Base-by-base conservation (phyloP, 2,888 invertebrate genomes). In the Apotomis turbidana region DNA sequence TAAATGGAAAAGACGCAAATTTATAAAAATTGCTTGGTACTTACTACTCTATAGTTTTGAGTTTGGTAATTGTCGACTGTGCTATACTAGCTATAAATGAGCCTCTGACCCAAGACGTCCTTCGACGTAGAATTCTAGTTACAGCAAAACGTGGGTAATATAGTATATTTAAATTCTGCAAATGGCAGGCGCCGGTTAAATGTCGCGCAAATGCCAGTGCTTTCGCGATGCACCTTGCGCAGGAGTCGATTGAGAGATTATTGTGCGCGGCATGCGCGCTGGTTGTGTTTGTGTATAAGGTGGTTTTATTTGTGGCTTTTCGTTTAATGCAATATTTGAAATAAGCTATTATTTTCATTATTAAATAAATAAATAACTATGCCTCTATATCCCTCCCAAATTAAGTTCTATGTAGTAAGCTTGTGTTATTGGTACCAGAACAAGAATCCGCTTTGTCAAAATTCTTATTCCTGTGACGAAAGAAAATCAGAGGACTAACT, bases 191-290 rank as follows among this genome's bases (percentile, higher is more conserved):
- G 36, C 46, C 46, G 66, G 61, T 46, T 57, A 70, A 70, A 70
- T 70, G 70, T 70, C 64, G 63, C 58, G 55, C 52, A 64, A 70
- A 70, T 70, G 70, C 52, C 70, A 70, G 52, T 58, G 64, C 64
- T 70, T 70, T 70, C 64, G 66, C 27, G 70, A 70, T 70, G 63
- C 70, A 63, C 70, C 59, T 60, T 64, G 70, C 70, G 70, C 70
- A 38, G 52, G 64, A 64, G 70, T 44, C 52, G 70, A 70, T 70
- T 59, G 58, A 70, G 64, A 70, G 70, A 70, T 70, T 63, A 70
- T 46, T 36, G 44, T 55, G 64, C 15, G 60, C 46, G 27, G 12
- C 15, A 51, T 49, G 49, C 49, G 49, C 49, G 49, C 8, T 49
- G 3, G 9, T 49, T 49, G 49, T 6, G 49, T 49, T 49, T 49